Conservation (phyloP, 2,113 vertebrate genomes). For the Petrocephalus zakoni region DNA sequence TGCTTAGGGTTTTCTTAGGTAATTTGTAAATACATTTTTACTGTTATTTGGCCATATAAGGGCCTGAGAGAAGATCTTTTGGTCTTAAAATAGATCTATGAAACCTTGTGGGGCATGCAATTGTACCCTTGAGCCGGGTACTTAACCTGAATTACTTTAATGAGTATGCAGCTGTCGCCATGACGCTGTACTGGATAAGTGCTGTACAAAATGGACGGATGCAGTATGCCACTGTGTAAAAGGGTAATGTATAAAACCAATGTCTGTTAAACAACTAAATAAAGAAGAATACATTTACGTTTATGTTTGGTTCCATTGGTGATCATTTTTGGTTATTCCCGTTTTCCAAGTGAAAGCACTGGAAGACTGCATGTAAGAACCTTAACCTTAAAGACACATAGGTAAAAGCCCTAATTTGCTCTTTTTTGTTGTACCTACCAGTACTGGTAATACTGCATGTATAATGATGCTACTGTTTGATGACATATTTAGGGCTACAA, state of each 20-base stretch:
- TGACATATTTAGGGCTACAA: too few species aligned
- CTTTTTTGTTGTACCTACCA: neutral
- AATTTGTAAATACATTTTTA: constrained; percentile 10
- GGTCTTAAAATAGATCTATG: neutral
- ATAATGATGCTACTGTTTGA: neutral
- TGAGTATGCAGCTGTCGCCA: neutral
- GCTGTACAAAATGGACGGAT: neutral
- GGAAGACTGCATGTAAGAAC: neutral
- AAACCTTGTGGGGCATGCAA: neutral
- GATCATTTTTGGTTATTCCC: neutral
- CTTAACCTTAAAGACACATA: neutral
- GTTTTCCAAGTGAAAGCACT: neutral
- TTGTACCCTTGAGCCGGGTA: neutral
- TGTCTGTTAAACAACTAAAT: neutral
- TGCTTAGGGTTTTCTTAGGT: neutral
- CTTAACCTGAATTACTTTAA: neutral
- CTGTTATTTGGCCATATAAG: neutral
- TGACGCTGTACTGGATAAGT: neutral
- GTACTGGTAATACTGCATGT: neutral
- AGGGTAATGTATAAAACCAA: neutral
- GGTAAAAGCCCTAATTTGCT: neutral
- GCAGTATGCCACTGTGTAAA: neutral
- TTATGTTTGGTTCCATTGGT: neutral
- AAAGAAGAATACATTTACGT: neutral
- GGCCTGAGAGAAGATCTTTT: neutral